Evolutionary conservation across 1,140 invertebrate species (phyloP).

Genomic region (Copidosoma floridanum): DNA sequence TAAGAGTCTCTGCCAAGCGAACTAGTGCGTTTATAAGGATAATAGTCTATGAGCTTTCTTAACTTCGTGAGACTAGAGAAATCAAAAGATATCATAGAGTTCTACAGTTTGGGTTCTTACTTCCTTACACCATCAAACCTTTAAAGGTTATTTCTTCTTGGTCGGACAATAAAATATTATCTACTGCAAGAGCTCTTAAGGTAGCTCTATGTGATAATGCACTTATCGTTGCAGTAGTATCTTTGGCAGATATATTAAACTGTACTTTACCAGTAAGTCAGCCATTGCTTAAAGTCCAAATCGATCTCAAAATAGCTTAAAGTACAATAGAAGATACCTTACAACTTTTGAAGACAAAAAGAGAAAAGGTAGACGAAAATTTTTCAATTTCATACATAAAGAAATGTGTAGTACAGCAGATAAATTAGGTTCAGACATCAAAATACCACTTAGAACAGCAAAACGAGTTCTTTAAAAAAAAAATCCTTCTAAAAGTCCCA

Average conservation of each 20-base stretch:
- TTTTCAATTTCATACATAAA: too few relatives aligned
- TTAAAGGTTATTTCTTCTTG: constrained; percentile 14
- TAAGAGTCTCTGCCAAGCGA: constrained; percentile 31
- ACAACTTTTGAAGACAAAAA: too few relatives aligned
- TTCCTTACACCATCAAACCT: constrained; percentile 12
- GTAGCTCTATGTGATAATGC: not conserved
- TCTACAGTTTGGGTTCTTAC: constrained; percentile 24
- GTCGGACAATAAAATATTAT: constrained; percentile 17
- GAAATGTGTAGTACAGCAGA: too few relatives aligned
- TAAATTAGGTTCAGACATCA: too few relatives aligned
- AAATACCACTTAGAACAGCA: too few relatives aligned
- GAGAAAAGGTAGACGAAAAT: too few relatives aligned
- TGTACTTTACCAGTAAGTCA: not conserved
- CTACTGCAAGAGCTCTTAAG: constrained; percentile 37
- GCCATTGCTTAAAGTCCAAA: not conserved
- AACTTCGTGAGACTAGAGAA: constrained; percentile 31
- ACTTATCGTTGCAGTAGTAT: not conserved
- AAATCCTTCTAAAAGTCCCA: too few relatives aligned
- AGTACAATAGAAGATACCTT: not conserved
- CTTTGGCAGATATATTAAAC: not conserved
- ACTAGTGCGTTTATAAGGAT: constrained; percentile 2
- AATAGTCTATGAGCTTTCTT: constrained; percentile 15
- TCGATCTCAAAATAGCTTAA: not conserved
- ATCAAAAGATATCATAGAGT: constrained; percentile 24
- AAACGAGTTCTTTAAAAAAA: too few relatives aligned